Evolutionary conservation across 2,113 vertebrate genomes (phyloP), one percentile per base, ranked within the genome.

Genomic region (Oplegnathus fasciatus): DNA sequence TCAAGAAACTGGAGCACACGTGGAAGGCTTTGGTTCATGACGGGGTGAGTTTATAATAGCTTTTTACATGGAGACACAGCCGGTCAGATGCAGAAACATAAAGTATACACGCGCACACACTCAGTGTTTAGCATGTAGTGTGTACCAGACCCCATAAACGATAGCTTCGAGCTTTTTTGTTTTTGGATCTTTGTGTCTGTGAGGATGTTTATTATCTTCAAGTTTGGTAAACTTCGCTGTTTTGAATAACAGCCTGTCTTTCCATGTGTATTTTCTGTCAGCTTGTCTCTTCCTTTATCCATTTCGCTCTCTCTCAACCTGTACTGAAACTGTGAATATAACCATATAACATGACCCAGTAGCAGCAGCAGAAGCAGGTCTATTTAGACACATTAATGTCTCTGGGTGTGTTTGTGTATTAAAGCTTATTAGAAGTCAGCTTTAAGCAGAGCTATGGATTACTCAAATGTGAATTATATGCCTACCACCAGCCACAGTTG

Each of bases 21-120:
- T 99, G 98, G 98, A 99, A 99, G 91, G 98, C 98, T 83, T 95
- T 99, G 6, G 98, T 99, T 82, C 98, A 99, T 0, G 98, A 99
- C 0, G 98, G 98, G 95, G 98, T 99, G 91, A 97, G 98, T 55
- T 80, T 84, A 80, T 60, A 69, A 54, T 71, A 77, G 55, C 9
- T 65, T 55, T 58, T 70, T 40, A 18, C 10, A 32, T 4, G 26
- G 11, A 80, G 22, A 68, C 55, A 54, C 17, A 54, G 15, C 10
- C 72, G 52, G n/a, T 37, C 34, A 3, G 3, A n/a, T 50, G 26
- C 20, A 57, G 6, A 32, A 15, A 26, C 55, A 34, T 22, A 18
- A 2, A 15, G 6, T 26, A 40, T 8, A 42, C 24, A 18, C 30
- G 40, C 24, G 34, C n/a, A 30, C 18, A 30, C 37, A 22, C 26